These are phyloP conservation scores for Catalaphyllia jardinei DNA, from an alignment of 64 coral and sea anemone genomes.

Conservation along the genomic window DNA sequence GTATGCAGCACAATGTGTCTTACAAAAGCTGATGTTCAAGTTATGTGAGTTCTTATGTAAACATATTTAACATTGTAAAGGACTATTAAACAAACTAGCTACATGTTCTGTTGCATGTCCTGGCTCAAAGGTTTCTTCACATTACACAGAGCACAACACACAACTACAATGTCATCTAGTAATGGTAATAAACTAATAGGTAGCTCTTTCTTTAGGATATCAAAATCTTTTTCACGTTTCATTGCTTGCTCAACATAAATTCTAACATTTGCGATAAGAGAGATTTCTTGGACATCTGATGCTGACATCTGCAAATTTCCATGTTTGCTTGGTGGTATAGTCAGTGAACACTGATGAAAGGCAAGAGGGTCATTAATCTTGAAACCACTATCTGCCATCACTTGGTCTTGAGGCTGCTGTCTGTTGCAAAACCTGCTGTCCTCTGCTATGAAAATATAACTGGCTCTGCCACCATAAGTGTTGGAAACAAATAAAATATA, in stretches of 20 bases:
- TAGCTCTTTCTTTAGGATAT: conserved; percentile 58
- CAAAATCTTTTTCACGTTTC: conserved; percentile 61
- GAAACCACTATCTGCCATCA: conserved; percentile 73
- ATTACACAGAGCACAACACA: conserved; percentile 44
- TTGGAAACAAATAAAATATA: conserved; percentile 56
- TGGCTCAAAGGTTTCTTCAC: conserved; percentile 44
- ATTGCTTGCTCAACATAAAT: conserved; percentile 70
- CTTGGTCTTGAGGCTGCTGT: conserved; percentile 49
- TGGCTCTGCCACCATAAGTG: conserved; percentile 48
- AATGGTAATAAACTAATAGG: conserved; percentile 53
- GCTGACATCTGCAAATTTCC: conserved; percentile 49
- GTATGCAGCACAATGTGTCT: no score
- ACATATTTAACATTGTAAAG: no score
- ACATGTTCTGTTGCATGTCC: no score
- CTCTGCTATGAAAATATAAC: conserved; percentile 41
- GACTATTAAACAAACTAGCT: no score
- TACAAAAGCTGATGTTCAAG: no score
- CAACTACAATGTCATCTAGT: conserved; percentile 62
- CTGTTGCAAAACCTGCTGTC: conserved; percentile 47
- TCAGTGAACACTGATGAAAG: conserved; percentile 63
- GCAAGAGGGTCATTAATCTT: conserved; percentile 55
- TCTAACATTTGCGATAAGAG: conserved; percentile 63
- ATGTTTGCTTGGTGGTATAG: conserved; percentile 59
- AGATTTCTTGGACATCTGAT: conserved; percentile 42
- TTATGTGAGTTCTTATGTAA: no score